These are phyloP conservation scores for Hafferia zeledoni DNA, from an alignment of 2,797 vertebrate genomes.

Conservation along the genomic window DNA sequence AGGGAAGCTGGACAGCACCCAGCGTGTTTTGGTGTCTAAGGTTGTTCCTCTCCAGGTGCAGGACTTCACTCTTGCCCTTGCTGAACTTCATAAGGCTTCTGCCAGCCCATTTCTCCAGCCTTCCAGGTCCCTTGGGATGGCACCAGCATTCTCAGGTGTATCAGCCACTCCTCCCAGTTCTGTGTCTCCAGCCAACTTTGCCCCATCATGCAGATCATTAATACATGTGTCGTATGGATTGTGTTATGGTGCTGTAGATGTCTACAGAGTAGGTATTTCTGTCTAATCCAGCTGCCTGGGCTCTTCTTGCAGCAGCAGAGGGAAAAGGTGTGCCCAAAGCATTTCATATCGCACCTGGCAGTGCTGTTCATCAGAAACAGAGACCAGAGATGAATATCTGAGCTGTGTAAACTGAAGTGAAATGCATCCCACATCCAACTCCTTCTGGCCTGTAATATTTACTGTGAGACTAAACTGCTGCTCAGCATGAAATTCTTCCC, in stretches of 20 bases:
- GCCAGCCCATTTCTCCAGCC: neutral
- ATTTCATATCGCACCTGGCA: neutral
- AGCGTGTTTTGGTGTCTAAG: neutral
- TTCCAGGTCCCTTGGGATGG: neutral
- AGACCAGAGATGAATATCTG: neutral
- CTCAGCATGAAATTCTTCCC: neutral
- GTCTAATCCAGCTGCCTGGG: neutral
- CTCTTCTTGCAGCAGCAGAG: neutral
- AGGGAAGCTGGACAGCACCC: neutral
- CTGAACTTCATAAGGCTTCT: neutral
- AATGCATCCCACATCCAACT: neutral
- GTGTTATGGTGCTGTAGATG: neutral
- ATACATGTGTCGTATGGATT: neutral
- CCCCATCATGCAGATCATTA: neutral
- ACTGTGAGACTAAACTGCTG: neutral
- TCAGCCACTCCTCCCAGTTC: neutral
- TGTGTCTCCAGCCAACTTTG: neutral
- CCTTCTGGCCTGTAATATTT: neutral
- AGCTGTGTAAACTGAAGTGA: neutral
- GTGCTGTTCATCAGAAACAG: neutral
- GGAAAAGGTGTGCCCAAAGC: neutral
- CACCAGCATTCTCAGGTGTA: neutral
- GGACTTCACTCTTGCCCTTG: neutral
- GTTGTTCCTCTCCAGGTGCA: neutral
- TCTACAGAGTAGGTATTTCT: neutral